These are phyloP conservation scores for Stenoptilia bipunctidactyla DNA, from an alignment of 2,888 invertebrate species.

Conservation along the genomic window DNA sequence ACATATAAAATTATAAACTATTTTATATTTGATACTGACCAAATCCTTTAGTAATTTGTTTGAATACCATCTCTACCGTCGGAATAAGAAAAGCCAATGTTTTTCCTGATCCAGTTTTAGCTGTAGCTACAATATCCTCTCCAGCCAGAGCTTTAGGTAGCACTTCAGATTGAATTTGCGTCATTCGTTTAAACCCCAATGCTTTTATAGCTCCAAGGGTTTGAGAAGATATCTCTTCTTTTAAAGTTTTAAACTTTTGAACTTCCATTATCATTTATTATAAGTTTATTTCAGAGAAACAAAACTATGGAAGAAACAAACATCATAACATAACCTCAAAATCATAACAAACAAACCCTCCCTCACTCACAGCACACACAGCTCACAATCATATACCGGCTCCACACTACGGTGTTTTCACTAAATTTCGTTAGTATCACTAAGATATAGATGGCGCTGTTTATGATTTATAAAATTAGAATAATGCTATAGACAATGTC, in stretches of 20 bases:
- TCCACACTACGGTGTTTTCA: too few species aligned
- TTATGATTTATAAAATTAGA: too few species aligned
- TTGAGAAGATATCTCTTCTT: slow-evolving; percentile 76
- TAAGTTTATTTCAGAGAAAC: too few species aligned
- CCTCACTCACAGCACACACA: too few species aligned
- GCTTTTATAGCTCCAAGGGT: slow-evolving; percentile 82
- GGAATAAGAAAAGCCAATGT: slow-evolving; percentile 96
- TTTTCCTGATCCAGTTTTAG: slow-evolving; percentile 97
- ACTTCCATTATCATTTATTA: slow-evolving; percentile 18
- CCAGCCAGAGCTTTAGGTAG: slow-evolving; percentile 91
- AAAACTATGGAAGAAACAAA: too few species aligned
- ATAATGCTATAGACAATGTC: too few species aligned
- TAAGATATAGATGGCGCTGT: too few species aligned
- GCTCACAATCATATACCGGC: too few species aligned
- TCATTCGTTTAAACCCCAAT: slow-evolving; percentile 94
- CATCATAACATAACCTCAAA: too few species aligned
- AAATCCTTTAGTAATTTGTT: slow-evolving; percentile 46
- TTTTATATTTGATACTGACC: slow-evolving; percentile 1
- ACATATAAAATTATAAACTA: neutral
- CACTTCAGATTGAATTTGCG: slow-evolving; percentile 90
- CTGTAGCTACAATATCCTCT: slow-evolving; percentile 92
- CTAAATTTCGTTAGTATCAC: too few species aligned
- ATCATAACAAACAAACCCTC: too few species aligned
- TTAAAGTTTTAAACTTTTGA: slow-evolving; percentile 62
- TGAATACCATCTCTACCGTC: slow-evolving; percentile 87